phyloP scores from a whole-genome alignment of 1,140 invertebrate species.

The Rhopalosiphum maidis region DNA sequence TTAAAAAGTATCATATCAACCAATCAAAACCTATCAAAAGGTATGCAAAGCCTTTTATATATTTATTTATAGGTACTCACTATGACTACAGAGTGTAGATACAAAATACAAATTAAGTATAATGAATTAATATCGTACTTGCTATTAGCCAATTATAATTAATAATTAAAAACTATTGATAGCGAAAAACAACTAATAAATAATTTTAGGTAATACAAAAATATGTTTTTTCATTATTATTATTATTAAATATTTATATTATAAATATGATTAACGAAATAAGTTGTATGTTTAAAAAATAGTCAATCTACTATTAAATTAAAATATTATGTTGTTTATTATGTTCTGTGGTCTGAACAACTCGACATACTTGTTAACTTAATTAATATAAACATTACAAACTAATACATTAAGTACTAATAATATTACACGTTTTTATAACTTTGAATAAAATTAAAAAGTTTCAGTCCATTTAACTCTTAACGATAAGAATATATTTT shows the following conservation, averaged over 20 bases:
- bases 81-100: too few species aligned
- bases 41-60: too few species aligned
- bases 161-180: not conserved
- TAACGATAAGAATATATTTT: not conserved
- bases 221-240: too few species aligned
- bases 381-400: not conserved
- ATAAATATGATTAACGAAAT: not conserved
- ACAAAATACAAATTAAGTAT: too few species aligned
- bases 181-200: not conserved
- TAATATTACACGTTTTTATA: not conserved
- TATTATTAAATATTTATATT: too few species aligned
- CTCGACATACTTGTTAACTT: not conserved
- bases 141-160: not conserved
- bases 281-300: not conserved
- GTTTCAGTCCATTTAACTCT: not conserved
- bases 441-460: not conserved
- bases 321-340: slow-evolving; percentile 1
- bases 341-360: not conserved
- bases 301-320: not conserved
- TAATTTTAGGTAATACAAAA: not conserved
- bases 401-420: not conserved
- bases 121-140: too few species aligned
- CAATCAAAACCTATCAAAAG: too few species aligned
- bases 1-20: too few species aligned
- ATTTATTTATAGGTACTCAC: too few species aligned